Conservation (phyloP, 2,113 vertebrate species). For the Varanus salvator region DNA sequence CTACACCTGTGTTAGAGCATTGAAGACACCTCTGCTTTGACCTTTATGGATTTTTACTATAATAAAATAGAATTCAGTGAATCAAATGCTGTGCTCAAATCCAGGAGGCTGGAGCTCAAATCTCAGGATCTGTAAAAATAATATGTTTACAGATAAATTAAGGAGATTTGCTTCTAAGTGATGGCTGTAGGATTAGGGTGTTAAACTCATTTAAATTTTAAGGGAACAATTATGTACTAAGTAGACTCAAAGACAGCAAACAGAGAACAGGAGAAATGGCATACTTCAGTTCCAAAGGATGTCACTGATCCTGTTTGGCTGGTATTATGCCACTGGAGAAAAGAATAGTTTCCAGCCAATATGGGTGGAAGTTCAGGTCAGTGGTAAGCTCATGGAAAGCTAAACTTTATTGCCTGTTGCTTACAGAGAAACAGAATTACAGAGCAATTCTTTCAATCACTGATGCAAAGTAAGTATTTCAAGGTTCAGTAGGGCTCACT, state of each 20-base stretch:
- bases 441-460: background rate
- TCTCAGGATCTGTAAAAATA: background rate
- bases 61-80: background rate
- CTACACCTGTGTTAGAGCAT: background rate
- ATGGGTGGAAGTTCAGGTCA: background rate
- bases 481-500: too few relatives aligned
- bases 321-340: background rate
- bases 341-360: background rate
- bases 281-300: background rate
- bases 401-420: background rate
- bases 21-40: background rate
- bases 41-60: background rate
- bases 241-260: background rate
- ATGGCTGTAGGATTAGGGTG: background rate
- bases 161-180: background rate
- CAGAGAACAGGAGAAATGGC: background rate
- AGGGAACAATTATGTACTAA: background rate
- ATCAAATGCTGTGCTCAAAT: background rate
- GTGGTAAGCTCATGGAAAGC: background rate
- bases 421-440: too few relatives aligned
- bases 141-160: background rate
- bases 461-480: too few relatives aligned
- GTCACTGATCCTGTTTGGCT: background rate
- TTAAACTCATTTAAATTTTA: background rate
- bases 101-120: background rate